Conservation (phyloP, 2,113 vertebrate species). For the Orcinus orca region DNA sequence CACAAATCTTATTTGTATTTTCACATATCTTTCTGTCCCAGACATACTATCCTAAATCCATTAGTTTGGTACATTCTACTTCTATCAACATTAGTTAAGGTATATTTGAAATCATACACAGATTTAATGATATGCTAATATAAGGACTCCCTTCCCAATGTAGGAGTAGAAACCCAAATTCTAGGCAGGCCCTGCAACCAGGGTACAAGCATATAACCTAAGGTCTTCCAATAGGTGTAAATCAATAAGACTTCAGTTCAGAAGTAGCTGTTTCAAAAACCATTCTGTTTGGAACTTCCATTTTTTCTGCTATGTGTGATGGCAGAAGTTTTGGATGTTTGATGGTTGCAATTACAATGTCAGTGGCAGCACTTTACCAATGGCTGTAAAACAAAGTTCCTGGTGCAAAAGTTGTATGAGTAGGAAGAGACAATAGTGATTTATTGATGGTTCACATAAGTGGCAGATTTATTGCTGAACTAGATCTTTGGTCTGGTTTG, state of each 20-base stretch:
- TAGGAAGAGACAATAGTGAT: background rate
- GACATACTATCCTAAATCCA: background rate
- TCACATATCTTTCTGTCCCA: background rate
- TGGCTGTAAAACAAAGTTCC: background rate
- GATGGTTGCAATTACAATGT: background rate
- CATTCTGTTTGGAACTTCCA: background rate
- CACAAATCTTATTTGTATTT: background rate
- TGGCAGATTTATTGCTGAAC: background rate
- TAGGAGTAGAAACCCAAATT: background rate
- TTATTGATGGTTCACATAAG: background rate
- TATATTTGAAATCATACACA: background rate
- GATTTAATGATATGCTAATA: background rate
- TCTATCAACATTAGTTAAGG: background rate
- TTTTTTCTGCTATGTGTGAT: background rate
- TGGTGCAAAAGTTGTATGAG: background rate
- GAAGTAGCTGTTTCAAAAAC: background rate
- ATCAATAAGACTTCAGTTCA: background rate
- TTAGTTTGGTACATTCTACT: background rate
- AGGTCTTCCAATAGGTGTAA: background rate
- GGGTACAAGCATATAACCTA: rapidly evolving
- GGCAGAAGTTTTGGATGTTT: background rate
- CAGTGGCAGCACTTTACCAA: background rate
- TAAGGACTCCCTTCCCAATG: background rate
- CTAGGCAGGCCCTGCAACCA: background rate
- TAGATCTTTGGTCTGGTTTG: background rate